A percentile compares a stretch with the other conserved stretches of the same genome.
These are phyloP conservation scores for Festucalex cinctus DNA, from an alignment of 2,113 vertebrate genomes.

Conservation along the genomic window DNA sequence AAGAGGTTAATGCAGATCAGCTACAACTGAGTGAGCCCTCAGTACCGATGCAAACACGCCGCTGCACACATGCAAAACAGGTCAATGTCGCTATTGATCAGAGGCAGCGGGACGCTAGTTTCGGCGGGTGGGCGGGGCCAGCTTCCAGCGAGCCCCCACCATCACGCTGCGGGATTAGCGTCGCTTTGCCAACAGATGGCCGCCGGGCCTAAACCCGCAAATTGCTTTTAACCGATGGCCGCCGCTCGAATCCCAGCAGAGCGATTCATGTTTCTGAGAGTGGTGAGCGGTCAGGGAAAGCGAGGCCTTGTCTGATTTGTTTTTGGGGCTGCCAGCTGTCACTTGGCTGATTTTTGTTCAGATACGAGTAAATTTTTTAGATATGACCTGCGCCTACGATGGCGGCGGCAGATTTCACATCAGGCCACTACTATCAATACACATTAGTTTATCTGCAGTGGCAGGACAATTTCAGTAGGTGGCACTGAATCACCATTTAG, in stretches of 20 bases:
- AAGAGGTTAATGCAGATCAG: conserved; percentile 52
- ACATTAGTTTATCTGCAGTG: too few species aligned
- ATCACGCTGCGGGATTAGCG: conserved; percentile 55
- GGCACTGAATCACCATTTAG: too few species aligned
- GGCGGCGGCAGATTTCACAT: too few species aligned
- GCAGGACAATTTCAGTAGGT: too few species aligned
- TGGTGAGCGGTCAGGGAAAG: conserved; percentile 9
- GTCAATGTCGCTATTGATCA: conserved; percentile 49
- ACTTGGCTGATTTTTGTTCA: too few species aligned
- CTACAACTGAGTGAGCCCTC: conserved; percentile 21
- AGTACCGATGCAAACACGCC: conserved; percentile 6
- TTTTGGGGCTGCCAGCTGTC: too few species aligned
- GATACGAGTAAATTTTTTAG: too few species aligned
- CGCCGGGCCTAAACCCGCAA: conserved; percentile 51
- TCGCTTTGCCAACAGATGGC: conserved; percentile 65
- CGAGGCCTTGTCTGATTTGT: not conserved
- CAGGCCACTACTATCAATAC: too few species aligned
- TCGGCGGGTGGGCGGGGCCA: conserved; percentile 28
- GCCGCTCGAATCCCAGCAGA: conserved; percentile 15
- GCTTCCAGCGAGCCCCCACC: not conserved
- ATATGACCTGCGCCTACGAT: too few species aligned
- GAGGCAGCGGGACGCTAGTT: conserved; percentile 23
- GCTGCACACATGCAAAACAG: conserved; percentile 36
- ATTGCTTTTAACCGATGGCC: conserved; percentile 57
- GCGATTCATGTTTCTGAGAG: conserved; percentile 4